Evolutionary conservation across 1,140 invertebrate species (phyloP).

Genomic region (Brachionus calyciflorus): DNA sequence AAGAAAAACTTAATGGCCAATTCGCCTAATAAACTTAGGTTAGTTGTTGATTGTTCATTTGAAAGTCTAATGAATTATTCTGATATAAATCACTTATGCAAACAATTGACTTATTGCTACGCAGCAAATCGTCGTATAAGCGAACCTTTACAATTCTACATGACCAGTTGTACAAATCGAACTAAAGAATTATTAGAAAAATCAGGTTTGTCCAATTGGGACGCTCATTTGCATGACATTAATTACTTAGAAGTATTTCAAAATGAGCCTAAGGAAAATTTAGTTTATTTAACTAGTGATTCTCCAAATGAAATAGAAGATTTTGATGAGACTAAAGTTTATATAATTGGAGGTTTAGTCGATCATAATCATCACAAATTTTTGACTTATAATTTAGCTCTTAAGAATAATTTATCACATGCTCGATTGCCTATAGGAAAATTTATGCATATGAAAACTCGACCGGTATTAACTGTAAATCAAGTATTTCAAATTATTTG

Average conservation of each 20-base stretch:
- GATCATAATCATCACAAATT: constrained; percentile 75
- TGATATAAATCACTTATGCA: constrained; percentile 47
- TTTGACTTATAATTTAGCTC: constrained; percentile 76
- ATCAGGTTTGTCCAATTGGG: constrained; percentile 82
- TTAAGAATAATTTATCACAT: constrained; percentile 74
- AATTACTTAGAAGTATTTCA: constrained; percentile 69
- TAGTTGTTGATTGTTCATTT: constrained; percentile 43
- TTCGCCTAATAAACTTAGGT: constrained; percentile 5
- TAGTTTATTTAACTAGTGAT: constrained; percentile 90
- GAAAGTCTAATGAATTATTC: constrained; percentile 31
- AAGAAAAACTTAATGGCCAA: constrained; percentile 43
- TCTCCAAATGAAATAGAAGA: constrained; percentile 76
- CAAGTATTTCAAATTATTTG: constrained; percentile 69
- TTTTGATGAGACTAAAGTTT: constrained; percentile 72
- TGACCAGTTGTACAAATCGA: constrained; percentile 75
- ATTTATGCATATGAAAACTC: constrained; percentile 84
- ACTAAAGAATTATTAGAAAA: constrained; percentile 68
- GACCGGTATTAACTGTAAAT: constrained; percentile 90
- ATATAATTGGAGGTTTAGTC: constrained; percentile 92
- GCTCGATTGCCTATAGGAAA: constrained; percentile 83
- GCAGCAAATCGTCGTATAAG: constrained; percentile 78
- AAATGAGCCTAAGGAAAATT: constrained; percentile 65
- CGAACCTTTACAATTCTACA: constrained; percentile 77
- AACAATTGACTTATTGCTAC: constrained; percentile 85
- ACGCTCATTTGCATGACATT: constrained; percentile 73